These are phyloP conservation scores for Phaenicophaeus curvirostris DNA, from an alignment of 2,797 vertebrate species.

Conservation along the genomic window DNA sequence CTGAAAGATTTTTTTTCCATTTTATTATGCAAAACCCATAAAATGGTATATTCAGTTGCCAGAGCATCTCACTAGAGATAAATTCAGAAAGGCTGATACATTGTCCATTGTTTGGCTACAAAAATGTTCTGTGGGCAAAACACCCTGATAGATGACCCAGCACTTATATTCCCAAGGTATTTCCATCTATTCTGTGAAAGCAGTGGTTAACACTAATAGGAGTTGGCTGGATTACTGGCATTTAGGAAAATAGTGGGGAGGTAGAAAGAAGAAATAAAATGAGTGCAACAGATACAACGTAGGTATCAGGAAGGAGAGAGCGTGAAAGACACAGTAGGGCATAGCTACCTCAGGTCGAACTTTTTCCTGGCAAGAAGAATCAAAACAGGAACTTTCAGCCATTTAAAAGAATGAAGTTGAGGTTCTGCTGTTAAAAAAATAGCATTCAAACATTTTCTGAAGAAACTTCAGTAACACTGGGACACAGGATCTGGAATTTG, in stretches of 20 bases:
- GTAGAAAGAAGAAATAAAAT: background rate
- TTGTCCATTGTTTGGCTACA: background rate
- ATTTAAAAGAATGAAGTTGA: slow-evolving; percentile 25
- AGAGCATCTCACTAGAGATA: background rate
- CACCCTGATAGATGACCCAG: background rate
- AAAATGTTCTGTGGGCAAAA: background rate
- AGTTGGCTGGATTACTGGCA: background rate
- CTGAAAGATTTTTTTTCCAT: background rate
- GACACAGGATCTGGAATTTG: slow-evolving; percentile 5
- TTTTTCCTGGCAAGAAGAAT: slow-evolving; percentile 10
- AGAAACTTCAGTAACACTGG: background rate
- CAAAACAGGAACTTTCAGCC: slow-evolving; percentile 11
- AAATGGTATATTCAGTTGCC: background rate
- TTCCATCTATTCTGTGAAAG: background rate
- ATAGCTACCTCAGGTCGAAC: slow-evolving; percentile 10
- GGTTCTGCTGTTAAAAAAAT: background rate
- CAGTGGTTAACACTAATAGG: background rate
- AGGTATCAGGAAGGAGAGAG: background rate
- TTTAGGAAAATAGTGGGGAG: background rate
- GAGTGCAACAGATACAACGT: background rate
- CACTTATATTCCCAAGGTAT: background rate
- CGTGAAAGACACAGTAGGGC: background rate
- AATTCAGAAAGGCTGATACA: background rate
- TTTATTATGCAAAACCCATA: background rate
- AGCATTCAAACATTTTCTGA: slow-evolving; percentile 4